Conservation (phyloP, 2,888 invertebrate genomes). For the Melipona bicolor region DNA sequence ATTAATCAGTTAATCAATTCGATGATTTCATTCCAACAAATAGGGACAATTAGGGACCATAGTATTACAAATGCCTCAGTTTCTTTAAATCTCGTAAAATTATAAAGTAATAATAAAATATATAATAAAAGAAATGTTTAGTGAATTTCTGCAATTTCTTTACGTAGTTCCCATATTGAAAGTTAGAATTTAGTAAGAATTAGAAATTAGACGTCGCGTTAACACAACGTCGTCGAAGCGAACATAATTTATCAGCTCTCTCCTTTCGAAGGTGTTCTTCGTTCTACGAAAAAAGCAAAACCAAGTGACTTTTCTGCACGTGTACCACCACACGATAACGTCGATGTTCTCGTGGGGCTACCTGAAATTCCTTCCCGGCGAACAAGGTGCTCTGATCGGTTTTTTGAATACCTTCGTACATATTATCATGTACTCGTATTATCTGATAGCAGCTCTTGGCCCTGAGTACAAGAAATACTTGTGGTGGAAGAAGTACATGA, state of each 20-base stretch:
- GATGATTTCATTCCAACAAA: neutral
- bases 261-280: constrained; percentile 84
- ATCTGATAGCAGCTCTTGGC: constrained; percentile 91
- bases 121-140: too few relatives aligned
- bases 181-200: too few relatives aligned
- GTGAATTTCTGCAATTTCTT: too few relatives aligned
- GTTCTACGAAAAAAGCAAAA: constrained; percentile 86
- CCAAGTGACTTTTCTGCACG: constrained; percentile 86
- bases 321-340: constrained; percentile 86
- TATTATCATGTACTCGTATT: constrained; percentile 93
- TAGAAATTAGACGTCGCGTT: too few relatives aligned
- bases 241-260: neutral
- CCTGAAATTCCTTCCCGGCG: constrained; percentile 86
- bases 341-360: constrained; percentile 84
- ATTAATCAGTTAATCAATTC: neutral
- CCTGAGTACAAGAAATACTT: constrained; percentile 90
- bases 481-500: constrained; percentile 95
- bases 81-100: too few relatives aligned
- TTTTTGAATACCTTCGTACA: constrained; percentile 91
- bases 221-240: neutral
- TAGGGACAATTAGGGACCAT: too few relatives aligned
- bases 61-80: too few relatives aligned
- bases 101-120: too few relatives aligned
- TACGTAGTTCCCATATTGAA: too few relatives aligned
- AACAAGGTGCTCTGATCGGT: constrained; percentile 89